These are phyloP conservation scores for Caenorhabditis inopinata DNA, from an alignment of 1,140 invertebrate genomes.

Conservation along the genomic window DNA sequence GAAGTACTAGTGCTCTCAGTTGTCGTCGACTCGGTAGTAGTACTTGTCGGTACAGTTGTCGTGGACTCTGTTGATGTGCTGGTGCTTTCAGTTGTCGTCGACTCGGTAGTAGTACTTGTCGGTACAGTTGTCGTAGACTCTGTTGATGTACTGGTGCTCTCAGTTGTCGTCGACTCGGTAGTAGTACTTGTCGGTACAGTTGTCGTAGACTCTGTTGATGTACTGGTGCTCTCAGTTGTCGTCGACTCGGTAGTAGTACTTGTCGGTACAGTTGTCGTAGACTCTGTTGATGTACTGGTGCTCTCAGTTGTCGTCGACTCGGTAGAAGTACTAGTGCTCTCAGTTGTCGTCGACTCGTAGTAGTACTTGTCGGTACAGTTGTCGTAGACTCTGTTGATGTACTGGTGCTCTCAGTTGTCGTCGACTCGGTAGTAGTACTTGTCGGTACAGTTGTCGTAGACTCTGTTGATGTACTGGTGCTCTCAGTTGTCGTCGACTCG, in stretches of 20 bases:
- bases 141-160: neutral
- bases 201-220: neutral
- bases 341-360: conserved; percentile 7
- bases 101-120: neutral
- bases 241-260: neutral
- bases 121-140: neutral
- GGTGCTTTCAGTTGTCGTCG: neutral
- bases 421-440: neutral
- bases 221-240: neutral
- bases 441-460: neutral
- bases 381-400: neutral
- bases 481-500: neutral
- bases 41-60: neutral
- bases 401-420: neutral
- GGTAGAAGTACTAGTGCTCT: neutral
- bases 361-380: neutral
- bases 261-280: neutral
- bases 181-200: neutral
- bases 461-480: neutral
- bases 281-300: neutral
- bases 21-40: neutral
- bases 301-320: neutral
- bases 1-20: neutral
- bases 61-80: neutral
- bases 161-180: neutral